These are phyloP conservation scores for Aurelia sp. DNA, from an alignment of 30 jellyfish, hydroid and myxozoan genomes.

Conservation along the genomic window DNA sequence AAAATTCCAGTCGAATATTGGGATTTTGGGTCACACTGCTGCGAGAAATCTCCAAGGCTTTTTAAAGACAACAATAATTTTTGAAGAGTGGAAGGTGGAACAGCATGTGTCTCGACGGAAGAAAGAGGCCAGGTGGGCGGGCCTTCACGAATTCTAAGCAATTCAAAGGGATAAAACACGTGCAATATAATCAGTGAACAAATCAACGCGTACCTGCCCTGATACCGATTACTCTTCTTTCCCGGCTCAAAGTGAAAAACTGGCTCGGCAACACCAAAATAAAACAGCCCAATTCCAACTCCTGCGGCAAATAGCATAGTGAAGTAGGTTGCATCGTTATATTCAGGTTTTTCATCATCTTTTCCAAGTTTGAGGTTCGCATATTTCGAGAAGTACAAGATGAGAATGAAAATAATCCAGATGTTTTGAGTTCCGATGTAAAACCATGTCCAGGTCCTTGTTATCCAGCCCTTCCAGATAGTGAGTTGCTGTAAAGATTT, in stretches of 20 bases:
- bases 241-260: constrained; percentile 72
- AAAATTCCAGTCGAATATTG: too few species aligned
- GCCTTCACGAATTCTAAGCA: too few species aligned
- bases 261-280: constrained; percentile 95
- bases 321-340: constrained; percentile 80
- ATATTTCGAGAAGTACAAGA: constrained; percentile 80
- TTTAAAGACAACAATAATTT: too few species aligned
- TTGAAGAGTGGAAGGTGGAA: too few species aligned
- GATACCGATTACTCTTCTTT: constrained; percentile 63
- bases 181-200: not conserved
- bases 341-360: constrained; percentile 93
- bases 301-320: constrained; percentile 97
- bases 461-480: constrained; percentile 75
- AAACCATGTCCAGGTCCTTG: constrained; percentile 93
- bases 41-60: too few species aligned
- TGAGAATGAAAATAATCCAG: constrained; percentile 77
- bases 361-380: constrained; percentile 79
- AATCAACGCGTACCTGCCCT: constrained; percentile 77
- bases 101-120: too few species aligned
- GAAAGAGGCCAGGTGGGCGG: too few species aligned
- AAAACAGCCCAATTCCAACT: constrained; percentile 89
- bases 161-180: too few species aligned
- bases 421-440: constrained; percentile 89
- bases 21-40: too few species aligned
- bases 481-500: constrained; percentile 48